Conservation (phyloP, 2,888 invertebrate genomes). For the Megastigmus dorsalis region DNA sequence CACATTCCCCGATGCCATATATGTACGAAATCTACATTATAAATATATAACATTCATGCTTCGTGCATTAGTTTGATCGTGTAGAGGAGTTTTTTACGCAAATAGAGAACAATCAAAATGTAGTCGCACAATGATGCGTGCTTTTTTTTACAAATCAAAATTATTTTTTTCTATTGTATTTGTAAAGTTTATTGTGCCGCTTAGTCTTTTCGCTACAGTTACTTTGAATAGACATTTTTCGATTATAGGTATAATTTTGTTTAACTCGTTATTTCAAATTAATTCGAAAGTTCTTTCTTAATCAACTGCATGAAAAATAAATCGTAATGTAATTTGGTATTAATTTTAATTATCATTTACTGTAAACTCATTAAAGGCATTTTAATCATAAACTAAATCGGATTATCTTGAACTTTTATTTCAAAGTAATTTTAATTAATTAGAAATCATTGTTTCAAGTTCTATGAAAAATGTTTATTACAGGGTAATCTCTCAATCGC, state of each 20-base stretch:
- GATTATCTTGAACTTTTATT: no score
- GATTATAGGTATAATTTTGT: background rate
- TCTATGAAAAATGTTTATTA: background rate
- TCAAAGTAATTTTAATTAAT: background rate
- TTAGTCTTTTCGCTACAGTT: background rate
- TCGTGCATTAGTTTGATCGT: conserved; percentile 6
- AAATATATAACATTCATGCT: background rate
- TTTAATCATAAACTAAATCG: no score
- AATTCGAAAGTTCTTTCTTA: no score
- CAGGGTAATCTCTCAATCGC: background rate
- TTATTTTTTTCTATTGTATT: background rate
- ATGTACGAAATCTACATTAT: no score
- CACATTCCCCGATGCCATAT: conserved; percentile 15
- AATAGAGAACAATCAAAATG: conserved; percentile 44
- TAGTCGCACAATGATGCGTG: conserved; percentile 34
- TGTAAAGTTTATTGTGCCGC: background rate
- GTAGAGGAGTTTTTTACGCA: conserved; percentile 27
- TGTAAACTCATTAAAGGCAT: no score
- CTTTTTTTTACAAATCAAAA: conserved; percentile 31
- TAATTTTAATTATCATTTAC: no score
- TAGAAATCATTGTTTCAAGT: background rate
- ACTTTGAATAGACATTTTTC: no score
- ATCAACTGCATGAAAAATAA: no score
- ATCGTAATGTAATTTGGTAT: no score
- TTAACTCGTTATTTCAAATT: no score